Percentiles rank a stretch among this genome's conserved stretches.
phyloP scores from a whole-genome alignment of 1,140 invertebrate genomes.

The Notospermus geniculatus region DNA sequence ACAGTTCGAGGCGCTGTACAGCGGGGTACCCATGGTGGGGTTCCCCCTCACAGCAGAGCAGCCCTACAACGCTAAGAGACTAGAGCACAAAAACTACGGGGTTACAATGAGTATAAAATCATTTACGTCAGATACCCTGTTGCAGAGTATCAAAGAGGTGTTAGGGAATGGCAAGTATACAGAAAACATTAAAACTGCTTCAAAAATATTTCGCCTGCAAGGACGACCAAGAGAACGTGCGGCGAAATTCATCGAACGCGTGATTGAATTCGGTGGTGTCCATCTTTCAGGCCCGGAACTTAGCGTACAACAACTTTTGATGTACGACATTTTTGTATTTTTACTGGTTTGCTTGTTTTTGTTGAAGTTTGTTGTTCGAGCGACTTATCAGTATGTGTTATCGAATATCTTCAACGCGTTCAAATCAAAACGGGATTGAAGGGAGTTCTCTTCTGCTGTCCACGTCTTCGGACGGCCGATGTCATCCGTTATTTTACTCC shows the following conservation, averaged over 20 bases:
- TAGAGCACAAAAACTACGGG: conserved; percentile 3
- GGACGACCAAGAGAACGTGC: neutral
- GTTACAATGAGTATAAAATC: neutral
- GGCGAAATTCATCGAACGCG: neutral
- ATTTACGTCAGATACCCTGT: neutral
- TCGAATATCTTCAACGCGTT: too few species aligned
- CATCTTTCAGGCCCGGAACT: neutral
- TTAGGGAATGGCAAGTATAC: neutral
- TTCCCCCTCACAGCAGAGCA: conserved; percentile 5
- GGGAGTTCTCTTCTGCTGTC: too few species aligned
- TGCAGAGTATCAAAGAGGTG: neutral
- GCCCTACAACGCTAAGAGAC: conserved; percentile 4
- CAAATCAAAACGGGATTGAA: too few species aligned
- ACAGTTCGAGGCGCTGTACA: conserved; percentile 2
- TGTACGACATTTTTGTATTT: too few species aligned
- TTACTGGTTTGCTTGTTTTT: too few species aligned
- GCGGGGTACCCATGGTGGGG: neutral
- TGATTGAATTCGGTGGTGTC: neutral
- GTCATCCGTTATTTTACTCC: too few species aligned
- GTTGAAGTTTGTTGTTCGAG: too few species aligned
- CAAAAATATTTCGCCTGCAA: neutral
- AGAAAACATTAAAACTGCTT: neutral
- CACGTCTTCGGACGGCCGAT: too few species aligned
- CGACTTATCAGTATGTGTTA: too few species aligned
- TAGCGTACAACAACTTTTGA: too few species aligned